Conservation (phyloP, 1,140 invertebrate species). For the Antheraea mylitta region DNA sequence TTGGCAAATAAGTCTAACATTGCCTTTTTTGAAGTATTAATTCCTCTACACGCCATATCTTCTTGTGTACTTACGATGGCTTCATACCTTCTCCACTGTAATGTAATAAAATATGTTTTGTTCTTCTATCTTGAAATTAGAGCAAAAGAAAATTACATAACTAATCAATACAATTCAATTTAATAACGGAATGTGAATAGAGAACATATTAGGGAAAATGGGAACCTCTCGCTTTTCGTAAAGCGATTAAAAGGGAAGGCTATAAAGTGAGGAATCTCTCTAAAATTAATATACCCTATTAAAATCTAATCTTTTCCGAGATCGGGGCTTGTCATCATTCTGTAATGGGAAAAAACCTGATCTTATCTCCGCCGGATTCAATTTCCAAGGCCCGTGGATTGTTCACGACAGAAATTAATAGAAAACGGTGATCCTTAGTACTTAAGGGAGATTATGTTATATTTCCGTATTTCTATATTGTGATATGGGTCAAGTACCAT, state of each 20-base stretch:
- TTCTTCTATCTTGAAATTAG: too few relatives aligned
- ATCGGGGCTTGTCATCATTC: conserved; percentile 22
- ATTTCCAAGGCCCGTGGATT: conserved; percentile 28
- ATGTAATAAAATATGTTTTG: too few relatives aligned
- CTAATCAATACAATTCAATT: too few relatives aligned
- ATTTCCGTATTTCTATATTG: neutral
- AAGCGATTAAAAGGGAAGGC: neutral
- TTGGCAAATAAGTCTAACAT: too few relatives aligned
- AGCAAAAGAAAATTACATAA: too few relatives aligned
- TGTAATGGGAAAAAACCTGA: conserved; percentile 32
- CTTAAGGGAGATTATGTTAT: neutral
- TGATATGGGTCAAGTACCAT: neutral
- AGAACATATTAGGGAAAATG: too few relatives aligned
- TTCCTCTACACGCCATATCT: too few relatives aligned
- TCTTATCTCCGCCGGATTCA: conserved; percentile 28
- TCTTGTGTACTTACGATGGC: too few relatives aligned
- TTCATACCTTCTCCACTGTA: too few relatives aligned
- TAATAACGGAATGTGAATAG: too few relatives aligned
- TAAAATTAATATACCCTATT: conserved; percentile 29
- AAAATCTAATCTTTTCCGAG: conserved; percentile 27
- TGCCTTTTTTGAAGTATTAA: too few relatives aligned
- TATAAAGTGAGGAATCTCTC: neutral
- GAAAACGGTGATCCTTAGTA: conserved; percentile 15
- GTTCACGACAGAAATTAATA: conserved; percentile 27
- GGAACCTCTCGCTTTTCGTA: too few relatives aligned